Evolutionary conservation across 2,797 vertebrate species (phyloP).

Genomic region (Anguilla marmorata): DNA sequence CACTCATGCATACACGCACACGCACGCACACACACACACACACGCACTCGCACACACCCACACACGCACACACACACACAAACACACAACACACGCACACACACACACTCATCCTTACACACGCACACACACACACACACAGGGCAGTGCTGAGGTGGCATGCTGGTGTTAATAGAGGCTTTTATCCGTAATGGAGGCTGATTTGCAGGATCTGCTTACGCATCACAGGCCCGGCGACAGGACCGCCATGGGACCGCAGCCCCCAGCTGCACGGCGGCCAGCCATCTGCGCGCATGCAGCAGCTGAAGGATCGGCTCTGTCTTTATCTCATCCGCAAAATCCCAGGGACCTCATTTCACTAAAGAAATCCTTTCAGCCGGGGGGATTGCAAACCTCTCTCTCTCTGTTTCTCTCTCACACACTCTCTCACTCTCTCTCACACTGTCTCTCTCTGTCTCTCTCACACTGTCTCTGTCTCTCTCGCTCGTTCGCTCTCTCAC

Average conservation of each 20-base stretch:
- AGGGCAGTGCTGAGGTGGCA: not conserved
- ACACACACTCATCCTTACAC: not conserved
- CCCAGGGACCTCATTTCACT: constrained; percentile 42
- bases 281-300: constrained; percentile 34
- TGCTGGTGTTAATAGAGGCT: not conserved
- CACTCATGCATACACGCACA: not conserved
- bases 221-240: not conserved
- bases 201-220: not conserved
- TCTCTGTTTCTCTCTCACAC: constrained; percentile 9
- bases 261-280: constrained; percentile 15
- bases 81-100: not conserved
- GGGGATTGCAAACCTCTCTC: constrained; percentile 19
- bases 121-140: not conserved
- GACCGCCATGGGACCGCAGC: constrained; percentile 20
- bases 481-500: not conserved
- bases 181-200: not conserved
- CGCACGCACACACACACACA: not conserved
- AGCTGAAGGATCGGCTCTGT: constrained; percentile 31
- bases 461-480: no score
- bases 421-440: no score
- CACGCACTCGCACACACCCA: no score
- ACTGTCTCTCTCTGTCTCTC: no score
- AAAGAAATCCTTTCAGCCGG: constrained; percentile 27
- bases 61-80: no score
- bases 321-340: constrained; percentile 41